A percentile compares a stretch with the other conserved stretches of the same genome.
phyloP scores from a whole-genome alignment of 2,797 vertebrate species.

The Halcyon badia region DNA sequence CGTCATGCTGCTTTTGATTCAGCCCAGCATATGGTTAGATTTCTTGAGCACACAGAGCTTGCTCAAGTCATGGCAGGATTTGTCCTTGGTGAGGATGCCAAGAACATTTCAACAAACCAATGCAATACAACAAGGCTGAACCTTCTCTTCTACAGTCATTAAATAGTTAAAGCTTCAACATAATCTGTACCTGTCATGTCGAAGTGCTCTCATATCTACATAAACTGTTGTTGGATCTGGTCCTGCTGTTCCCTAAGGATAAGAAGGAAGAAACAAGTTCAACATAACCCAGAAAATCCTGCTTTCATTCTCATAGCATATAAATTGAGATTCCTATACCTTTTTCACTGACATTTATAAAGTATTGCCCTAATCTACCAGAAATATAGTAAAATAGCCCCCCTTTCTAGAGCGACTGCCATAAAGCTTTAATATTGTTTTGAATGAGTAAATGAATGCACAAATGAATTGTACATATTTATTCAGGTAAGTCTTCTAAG shows the following conservation, averaged over 20 bases:
- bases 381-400: background rate
- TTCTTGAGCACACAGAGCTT: background rate
- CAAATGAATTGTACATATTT: background rate
- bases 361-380: background rate
- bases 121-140: background rate
- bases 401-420: background rate
- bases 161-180: background rate
- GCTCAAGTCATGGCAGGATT: background rate
- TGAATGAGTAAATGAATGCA: background rate
- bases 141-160: background rate
- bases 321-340: background rate
- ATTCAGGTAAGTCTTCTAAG: background rate
- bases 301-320: background rate
- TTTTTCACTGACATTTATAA: background rate
- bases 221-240: conserved; percentile 97
- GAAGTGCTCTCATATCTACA: conserved; percentile 94
- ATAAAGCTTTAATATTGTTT: background rate
- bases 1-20: background rate
- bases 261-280: background rate
- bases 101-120: background rate
- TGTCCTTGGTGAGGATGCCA: background rate
- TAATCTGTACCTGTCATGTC: conserved; percentile 90
- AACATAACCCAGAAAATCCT: background rate
- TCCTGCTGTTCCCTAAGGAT: conserved; percentile 90
- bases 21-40: background rate